Percentiles rank a stretch among this genome's conserved stretches.
Evolutionary conservation across 2,113 vertebrate genomes (phyloP).

Genomic region (Mobula birostris): DNA sequence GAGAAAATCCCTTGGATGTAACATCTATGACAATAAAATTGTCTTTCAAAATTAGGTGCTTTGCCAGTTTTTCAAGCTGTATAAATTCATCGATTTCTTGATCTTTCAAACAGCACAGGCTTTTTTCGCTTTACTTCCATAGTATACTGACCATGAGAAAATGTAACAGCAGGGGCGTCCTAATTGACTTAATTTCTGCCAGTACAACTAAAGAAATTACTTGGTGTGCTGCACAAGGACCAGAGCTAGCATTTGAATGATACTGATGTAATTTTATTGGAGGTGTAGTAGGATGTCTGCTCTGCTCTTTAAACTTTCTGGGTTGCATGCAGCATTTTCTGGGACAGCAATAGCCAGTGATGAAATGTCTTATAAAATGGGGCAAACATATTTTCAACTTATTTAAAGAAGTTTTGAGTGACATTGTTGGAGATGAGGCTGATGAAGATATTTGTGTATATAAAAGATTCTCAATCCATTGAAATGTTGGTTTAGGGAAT

Average conservation of each 20-base stretch:
- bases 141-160: background rate
- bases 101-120: no score
- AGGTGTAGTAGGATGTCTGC: background rate
- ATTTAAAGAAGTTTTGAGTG: no score
- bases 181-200: background rate
- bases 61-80: background rate
- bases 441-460: no score
- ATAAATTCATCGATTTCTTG: no score
- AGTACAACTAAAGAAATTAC: background rate
- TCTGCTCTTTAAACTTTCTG: background rate
- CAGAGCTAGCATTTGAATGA: background rate
- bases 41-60: background rate
- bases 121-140: background rate
- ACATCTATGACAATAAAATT: background rate
- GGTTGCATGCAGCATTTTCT: background rate
- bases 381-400: no score
- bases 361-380: background rate
- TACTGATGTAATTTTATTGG: background rate
- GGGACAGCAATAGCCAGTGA: background rate
- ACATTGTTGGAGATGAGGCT: no score
- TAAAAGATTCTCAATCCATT: no score
- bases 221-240: background rate
- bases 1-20: background rate
- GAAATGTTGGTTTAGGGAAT: no score
- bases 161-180: background rate